Evolutionary conservation across 2,888 invertebrate genomes (phyloP).

Genomic region (Scrobipalpa costella): DNA sequence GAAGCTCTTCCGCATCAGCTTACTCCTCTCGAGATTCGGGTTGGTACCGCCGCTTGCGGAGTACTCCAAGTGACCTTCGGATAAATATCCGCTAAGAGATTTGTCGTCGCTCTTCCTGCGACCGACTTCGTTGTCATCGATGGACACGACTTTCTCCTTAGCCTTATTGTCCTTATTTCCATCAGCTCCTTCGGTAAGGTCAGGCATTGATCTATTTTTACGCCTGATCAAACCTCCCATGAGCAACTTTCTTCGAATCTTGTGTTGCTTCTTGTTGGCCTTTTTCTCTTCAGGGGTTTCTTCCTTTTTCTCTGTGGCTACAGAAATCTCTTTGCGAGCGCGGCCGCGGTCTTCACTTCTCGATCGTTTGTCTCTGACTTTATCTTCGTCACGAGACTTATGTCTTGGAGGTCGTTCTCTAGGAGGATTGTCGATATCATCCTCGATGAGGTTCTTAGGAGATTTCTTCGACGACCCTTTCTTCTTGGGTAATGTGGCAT

Average conservation of each 20-base stretch:
- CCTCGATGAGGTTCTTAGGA: constrained; percentile 83
- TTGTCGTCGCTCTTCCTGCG: constrained; percentile 82
- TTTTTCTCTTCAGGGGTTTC: constrained; percentile 86
- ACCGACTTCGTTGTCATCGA: constrained; percentile 90
- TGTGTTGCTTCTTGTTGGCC: constrained; percentile 93
- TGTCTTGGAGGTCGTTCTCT: constrained; percentile 87
- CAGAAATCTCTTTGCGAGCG: constrained; percentile 85
- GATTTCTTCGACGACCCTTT: constrained; percentile 86
- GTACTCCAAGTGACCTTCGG: constrained; percentile 93
- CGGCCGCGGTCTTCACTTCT: constrained; percentile 93
- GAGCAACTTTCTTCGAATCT: constrained; percentile 90
- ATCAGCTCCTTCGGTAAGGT: constrained; percentile 90
- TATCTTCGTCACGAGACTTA: constrained; percentile 86
- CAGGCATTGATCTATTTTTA: constrained; percentile 95
- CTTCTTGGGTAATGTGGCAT: constrained; percentile 94
- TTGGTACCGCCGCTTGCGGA: constrained; percentile 84
- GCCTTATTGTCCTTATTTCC: constrained; percentile 67
- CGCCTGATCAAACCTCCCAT: constrained; percentile 94
- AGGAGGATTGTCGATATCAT: constrained; percentile 86
- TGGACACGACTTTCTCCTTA: constrained; percentile 74
- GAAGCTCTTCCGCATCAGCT: constrained; percentile 93
- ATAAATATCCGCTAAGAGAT: constrained; percentile 88
- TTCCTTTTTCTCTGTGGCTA: constrained; percentile 84
- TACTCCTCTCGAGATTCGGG: constrained; percentile 92
- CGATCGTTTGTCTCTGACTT: constrained; percentile 88